Conservation (phyloP, 2,888 invertebrate species). For the Drosophila acutilabella region DNA sequence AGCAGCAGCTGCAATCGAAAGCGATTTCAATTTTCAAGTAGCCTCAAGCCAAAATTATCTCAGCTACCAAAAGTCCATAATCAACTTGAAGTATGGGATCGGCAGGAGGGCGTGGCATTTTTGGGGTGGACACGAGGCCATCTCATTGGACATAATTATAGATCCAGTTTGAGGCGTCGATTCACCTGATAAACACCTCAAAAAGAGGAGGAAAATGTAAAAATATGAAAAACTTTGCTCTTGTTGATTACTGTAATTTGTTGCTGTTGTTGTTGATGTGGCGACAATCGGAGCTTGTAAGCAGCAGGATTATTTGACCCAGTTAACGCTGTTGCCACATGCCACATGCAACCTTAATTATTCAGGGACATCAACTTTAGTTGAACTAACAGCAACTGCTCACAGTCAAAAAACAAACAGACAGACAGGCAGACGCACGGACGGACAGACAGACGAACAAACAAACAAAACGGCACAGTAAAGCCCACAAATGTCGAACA, state of each 20-base stretch:
- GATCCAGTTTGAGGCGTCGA: conserved; percentile 1
- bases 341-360: conserved; percentile 68
- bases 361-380: conserved; percentile 66
- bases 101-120: conserved; percentile 47
- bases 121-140: conserved; percentile 28
- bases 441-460: background rate
- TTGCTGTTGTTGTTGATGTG: conserved; percentile 36
- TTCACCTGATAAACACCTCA: conserved; percentile 65
- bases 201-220: conserved; percentile 1
- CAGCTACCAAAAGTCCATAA: conserved; percentile 44
- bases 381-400: conserved; percentile 37
- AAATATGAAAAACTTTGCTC: conserved; percentile 21
- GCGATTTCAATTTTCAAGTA: conserved; percentile 66
- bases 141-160: conserved; percentile 59
- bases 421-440: background rate
- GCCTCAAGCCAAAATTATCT: conserved; percentile 67
- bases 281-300: conserved; percentile 51
- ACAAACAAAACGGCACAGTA: conserved; percentile 12
- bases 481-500: conserved; percentile 46
- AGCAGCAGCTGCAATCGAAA: conserved; percentile 20
- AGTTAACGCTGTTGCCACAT: conserved; percentile 42
- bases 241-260: conserved; percentile 67
- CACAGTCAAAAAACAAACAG: conserved; percentile 33
- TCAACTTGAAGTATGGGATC: conserved; percentile 24
- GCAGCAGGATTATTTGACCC: conserved; percentile 66